phyloP scores from a whole-genome alignment of 1,140 invertebrate genomes.

The Drosophila ambigua region DNA sequence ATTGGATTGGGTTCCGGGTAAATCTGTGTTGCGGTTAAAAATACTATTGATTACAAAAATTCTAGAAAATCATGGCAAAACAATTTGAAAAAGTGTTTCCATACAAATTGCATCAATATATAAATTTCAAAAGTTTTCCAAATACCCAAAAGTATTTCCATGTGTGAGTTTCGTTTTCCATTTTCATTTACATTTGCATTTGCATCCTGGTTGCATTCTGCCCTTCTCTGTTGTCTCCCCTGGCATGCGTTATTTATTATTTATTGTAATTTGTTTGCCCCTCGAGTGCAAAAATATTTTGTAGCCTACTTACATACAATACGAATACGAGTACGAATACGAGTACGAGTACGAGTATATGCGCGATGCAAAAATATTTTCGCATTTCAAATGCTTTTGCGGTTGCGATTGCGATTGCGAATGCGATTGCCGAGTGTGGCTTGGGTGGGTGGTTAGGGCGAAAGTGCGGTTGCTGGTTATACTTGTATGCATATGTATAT shows the following conservation, averaged over 20 bases:
- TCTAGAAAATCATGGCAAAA: slow-evolving; percentile 57
- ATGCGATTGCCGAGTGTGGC: slow-evolving; percentile 13
- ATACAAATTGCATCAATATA: slow-evolving; percentile 55
- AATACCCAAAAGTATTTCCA: slow-evolving; percentile 49
- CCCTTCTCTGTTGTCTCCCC: background rate
- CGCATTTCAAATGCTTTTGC: slow-evolving; percentile 38
- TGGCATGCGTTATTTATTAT: slow-evolving; percentile 24
- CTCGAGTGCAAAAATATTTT: slow-evolving; percentile 41
- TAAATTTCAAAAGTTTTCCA: slow-evolving; percentile 49
- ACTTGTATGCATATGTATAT: slow-evolving; percentile 5
- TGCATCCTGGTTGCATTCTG: background rate
- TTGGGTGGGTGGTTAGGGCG: background rate
- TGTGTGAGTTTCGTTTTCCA: slow-evolving; percentile 14
- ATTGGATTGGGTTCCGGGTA: background rate
- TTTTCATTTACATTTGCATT: slow-evolving; percentile 12
- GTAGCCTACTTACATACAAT: slow-evolving; percentile 36
- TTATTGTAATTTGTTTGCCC: slow-evolving; percentile 33
- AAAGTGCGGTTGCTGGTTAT: slow-evolving; percentile 9
- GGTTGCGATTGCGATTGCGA: slow-evolving; percentile 16
- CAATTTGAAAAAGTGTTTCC: slow-evolving; percentile 52
- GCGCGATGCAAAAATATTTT: slow-evolving; percentile 49
- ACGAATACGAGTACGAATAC: too few species aligned
- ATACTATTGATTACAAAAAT: slow-evolving; percentile 56
- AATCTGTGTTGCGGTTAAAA: slow-evolving; percentile 26
- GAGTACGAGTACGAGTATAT: slow-evolving; percentile 9